Base-by-base conservation (phyloP, 2,888 invertebrate genomes). In the Smittia sp. region DNA sequence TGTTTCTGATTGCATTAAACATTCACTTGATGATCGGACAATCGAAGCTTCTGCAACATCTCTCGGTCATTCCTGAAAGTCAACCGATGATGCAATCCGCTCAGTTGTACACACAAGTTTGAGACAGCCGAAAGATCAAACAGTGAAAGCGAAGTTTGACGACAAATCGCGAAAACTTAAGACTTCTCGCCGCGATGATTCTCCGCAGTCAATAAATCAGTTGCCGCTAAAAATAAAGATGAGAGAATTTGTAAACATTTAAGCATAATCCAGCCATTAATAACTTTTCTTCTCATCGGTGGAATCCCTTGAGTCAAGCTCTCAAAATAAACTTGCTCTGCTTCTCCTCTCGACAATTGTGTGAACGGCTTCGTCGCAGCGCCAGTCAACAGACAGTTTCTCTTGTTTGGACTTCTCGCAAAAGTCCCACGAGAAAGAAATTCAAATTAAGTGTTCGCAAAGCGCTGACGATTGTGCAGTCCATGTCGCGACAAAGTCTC, bases 241-340 rank as follows among this genome's bases (percentile, higher is more conserved):
- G 25, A 62, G 62, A 24, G 20, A 54, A 4, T 54, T 3, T 25
- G 22, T 4, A 62, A 62, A 62, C 24, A 62, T 62, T 62, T 62
- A 15, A 13, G 13, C 6, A 13, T 62, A n/a, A 11, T 46, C 46
- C 58, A 62, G 25, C 25, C 62, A 62, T 62, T 62, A 62, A 62
- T 24, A 62, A 62, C 25, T 54, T 54, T 20, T 18, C 7, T 54
- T 54, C 54, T 54, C 18, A 15, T 7, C 62, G 25, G 62, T 24
- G 25, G 62, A 62, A 46, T 46, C 46, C 46, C 46, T 11, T 46
- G 46, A 13, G 46, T 46, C 2, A 46, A 6, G n/a, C 15, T 46
- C 46, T 46, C 46, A 46, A 46, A 39, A 46, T 46, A 46, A 46
- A 46, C 6, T 46, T n/a, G 46, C 46, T 46, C 46, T 46, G 46